Evolutionary conservation across 2,113 vertebrate species (phyloP).

Genomic region (Heterochromis multidens): DNA sequence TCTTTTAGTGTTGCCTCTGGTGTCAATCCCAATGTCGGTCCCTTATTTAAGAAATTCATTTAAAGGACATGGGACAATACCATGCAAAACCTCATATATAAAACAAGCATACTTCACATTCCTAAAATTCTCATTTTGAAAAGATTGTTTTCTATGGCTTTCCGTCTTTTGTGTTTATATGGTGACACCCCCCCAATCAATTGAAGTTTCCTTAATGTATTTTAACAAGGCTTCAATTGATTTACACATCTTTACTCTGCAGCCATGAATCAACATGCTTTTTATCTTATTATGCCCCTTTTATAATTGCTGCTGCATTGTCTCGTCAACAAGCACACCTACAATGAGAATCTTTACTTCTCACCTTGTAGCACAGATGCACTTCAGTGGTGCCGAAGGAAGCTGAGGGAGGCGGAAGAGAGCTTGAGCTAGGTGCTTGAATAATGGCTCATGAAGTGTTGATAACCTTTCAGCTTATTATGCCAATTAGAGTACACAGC

Average conservation of each 20-base stretch:
- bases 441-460: conserved; percentile 62
- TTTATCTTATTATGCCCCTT: neutral
- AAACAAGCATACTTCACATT: too few relatives aligned
- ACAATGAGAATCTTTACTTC: neutral
- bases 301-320: neutral
- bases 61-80: neutral
- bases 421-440: conserved; percentile 50
- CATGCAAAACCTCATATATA: too few relatives aligned
- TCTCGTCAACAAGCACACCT: neutral
- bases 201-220: neutral
- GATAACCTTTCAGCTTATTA: conserved; percentile 79
- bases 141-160: too few relatives aligned
- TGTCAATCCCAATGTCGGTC: neutral
- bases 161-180: too few relatives aligned
- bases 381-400: neutral
- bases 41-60: neutral
- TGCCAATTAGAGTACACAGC: conserved; percentile 77
- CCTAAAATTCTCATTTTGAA: too few relatives aligned
- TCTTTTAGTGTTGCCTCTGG: neutral
- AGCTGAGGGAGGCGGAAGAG: neutral
- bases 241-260: neutral
- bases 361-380: neutral
- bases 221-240: neutral
- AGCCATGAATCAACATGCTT: neutral
- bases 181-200: neutral